These are phyloP conservation scores for Amphilophus citrinellus DNA, from an alignment of 2,113 vertebrate genomes.

Conservation along the genomic window DNA sequence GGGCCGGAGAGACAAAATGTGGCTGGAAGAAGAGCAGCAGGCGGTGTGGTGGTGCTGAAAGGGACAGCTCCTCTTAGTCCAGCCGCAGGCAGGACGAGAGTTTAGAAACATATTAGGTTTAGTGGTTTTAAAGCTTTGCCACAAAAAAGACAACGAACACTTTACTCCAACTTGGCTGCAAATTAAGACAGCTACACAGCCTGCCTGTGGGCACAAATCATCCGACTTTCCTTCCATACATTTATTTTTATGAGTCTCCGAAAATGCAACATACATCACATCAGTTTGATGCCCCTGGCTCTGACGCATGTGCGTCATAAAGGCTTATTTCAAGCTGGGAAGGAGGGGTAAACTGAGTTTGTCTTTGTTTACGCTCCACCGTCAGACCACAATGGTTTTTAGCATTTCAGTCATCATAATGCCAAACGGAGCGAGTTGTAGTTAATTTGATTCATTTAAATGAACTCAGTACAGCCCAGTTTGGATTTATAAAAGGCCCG, in stretches of 20 bases:
- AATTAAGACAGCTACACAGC: background rate
- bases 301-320: constrained; percentile 46
- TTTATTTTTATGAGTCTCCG: background rate
- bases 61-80: constrained; percentile 66
- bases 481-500: background rate
- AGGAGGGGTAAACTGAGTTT: background rate
- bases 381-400: background rate
- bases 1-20: background rate
- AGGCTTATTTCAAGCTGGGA: constrained; percentile 15
- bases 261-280: background rate
- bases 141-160: background rate
- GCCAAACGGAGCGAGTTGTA: background rate
- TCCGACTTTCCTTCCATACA: background rate
- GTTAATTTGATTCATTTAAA: background rate
- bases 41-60: constrained; percentile 69
- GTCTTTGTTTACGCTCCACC: constrained; percentile 14
- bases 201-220: background rate
- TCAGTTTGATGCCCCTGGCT: constrained; percentile 5
- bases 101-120: background rate
- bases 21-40: background rate
- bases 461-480: no score
- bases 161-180: background rate
- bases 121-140: background rate
- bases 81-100: constrained; percentile 11
- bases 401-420: background rate